Base-by-base conservation (phyloP, 2,888 invertebrate genomes). In the Drosophila histrio region DNA sequence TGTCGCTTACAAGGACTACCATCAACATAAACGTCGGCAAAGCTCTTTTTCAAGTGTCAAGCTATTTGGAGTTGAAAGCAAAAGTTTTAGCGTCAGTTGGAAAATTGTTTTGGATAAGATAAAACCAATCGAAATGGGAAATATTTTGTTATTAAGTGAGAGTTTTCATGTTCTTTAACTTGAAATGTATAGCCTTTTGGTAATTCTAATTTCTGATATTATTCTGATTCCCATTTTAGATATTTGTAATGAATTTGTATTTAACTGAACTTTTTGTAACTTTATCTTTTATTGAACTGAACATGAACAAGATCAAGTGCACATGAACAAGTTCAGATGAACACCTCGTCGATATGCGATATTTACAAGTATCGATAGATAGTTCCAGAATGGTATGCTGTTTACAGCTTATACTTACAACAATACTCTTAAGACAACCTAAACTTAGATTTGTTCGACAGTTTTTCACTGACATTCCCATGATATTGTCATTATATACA, bases 11-110 rank as follows among this genome's bases (percentile, higher is more conserved):
- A 50, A 28, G 32, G 50, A 62, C 49, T 19, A 32, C 6, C 44
- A 57, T 38, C 59, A 21, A 38, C 30, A 38, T 49, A 54, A 61
- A 75, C 59, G 54, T 36, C 22, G n/a, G 34, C 13, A 28, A 69
- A 59, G 43, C 57, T 36, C 17, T 15, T 32, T 49, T 19, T 9
- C 34, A 57, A 72, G 50, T 36, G 46, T 39, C 43, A 43, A 60
- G 24, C 26, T 28, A 49, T 62, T 68, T 57, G 11, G 8, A 56
- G 47, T 44, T 53, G 17, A n/a, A 34, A 47, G 36, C 22, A 17
- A 39, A 46, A 41, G 43, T 53, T 49, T n/a, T 43, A 43, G 26
- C 15, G 13, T 39, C 24, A 50, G 19, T 34, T 41, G 2, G 15
- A 26, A 59, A 6, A 7, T 34, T 52, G 22, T 15, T 41, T n/a